phyloP scores from a whole-genome alignment of 2,888 invertebrate species.

The Lasioglossum marginatum region DNA sequence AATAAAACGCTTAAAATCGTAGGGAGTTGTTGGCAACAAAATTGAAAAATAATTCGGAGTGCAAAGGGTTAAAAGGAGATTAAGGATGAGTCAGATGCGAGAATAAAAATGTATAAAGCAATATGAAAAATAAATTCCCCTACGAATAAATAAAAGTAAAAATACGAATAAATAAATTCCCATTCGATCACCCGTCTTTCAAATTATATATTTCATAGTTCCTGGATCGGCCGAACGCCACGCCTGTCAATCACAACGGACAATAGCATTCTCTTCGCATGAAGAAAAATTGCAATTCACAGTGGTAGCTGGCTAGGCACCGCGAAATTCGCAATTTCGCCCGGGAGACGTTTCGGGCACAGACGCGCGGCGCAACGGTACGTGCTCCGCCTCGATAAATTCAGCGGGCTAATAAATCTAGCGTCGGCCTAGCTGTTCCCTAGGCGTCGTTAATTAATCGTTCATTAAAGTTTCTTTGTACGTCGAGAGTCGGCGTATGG shows the following conservation, averaged over 20 bases:
- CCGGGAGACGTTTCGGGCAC: background rate
- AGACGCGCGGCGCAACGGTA: background rate
- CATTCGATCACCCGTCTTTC: background rate
- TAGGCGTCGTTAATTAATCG: constrained; percentile 17
- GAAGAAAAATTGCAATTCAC: background rate
- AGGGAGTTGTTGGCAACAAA: no score
- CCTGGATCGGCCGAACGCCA: background rate
- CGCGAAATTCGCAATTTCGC: background rate
- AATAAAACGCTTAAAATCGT: no score
- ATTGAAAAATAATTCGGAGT: no score
- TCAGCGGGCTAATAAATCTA: constrained; percentile 15
- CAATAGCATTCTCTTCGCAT: background rate
- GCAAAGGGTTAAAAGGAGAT: no score
- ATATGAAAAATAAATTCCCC: background rate
- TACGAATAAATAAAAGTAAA: background rate
- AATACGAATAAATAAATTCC: background rate
- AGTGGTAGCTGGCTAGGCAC: background rate
- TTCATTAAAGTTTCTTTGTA: constrained; percentile 20
- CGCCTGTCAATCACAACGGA: background rate
- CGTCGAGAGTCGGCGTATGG: background rate
- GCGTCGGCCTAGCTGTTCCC: background rate
- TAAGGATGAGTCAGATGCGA: background rate
- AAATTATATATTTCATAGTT: constrained; percentile 1
- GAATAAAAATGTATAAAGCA: background rate
- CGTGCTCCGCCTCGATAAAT: background rate